Evolutionary conservation across 2,113 vertebrate species (phyloP), one percentile per base, ranked within the genome.

Genomic region (Tyto alba): DNA sequence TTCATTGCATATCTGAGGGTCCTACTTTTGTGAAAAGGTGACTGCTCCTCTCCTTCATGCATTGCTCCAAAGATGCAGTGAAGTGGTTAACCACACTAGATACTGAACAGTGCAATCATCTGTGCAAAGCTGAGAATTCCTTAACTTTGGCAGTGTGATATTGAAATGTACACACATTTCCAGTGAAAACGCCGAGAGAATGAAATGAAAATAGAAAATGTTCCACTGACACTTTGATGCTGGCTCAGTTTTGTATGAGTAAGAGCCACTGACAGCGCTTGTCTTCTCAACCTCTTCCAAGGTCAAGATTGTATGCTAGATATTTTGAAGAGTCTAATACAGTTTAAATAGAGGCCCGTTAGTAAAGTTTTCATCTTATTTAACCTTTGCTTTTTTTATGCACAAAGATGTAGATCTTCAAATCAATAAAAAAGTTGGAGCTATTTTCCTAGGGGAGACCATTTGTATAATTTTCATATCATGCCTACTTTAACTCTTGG

Each of bases 161-260:
- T 9, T 88, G 60, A 96, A 84, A 87, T 27, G 8, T 71, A 64
- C 0, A 1, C 43, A 71, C 20, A 67, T 27, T 79, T 95, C 77
- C 83, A 81, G 40, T 41, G 56, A 95, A 94, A 94, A 89, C 1
- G 29, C 45, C 1, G 13, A 66, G 76, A 82, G 53, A 85, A 91
- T 85, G 41, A 83, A 90, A 90, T 86, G 41, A 93, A 91, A 96
- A 73, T 68, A 80, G 36, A 94, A 92, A 96, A 50, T 29, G 6
- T 72, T 93, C 76, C 29, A 18, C 79, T 93, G 83, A 75, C 14
- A n/a, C 81, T 95, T 95, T 78, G 36, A 60, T 60, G 48, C 60
- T 95, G 68, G 48, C 62, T 90, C 41, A 20, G 12, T 77, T 86
- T 76, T 92, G 9, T 52, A 10, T n/a, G 73, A 83, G 56, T 67